These are phyloP conservation scores for Dasysyrphus albostriatus DNA, from an alignment of 2,888 invertebrate species.

Conservation along the genomic window DNA sequence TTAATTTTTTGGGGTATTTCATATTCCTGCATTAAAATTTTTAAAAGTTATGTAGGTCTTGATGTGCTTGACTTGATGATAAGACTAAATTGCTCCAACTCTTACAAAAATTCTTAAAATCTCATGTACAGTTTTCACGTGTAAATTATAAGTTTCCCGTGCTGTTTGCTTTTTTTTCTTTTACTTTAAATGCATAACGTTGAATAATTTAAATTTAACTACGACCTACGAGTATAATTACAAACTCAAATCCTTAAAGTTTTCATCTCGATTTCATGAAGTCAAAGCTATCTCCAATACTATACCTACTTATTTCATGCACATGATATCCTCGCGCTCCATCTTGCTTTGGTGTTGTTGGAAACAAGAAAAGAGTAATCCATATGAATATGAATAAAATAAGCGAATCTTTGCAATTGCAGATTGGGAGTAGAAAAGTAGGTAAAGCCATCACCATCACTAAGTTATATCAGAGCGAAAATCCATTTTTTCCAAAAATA, in stretches of 20 bases:
- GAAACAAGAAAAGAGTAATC: slow-evolving; percentile 10
- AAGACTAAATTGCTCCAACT: too few relatives aligned
- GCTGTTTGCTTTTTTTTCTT: too few relatives aligned
- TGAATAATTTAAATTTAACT: too few relatives aligned
- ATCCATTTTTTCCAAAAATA: slow-evolving; percentile 47
- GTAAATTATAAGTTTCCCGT: too few relatives aligned
- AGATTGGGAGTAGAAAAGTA: slow-evolving; percentile 10
- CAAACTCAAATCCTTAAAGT: background rate
- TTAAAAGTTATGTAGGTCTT: too few relatives aligned
- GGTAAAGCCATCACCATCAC: background rate
- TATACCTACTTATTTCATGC: background rate
- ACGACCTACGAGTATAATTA: too few relatives aligned
- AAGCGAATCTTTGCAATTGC: slow-evolving; percentile 43
- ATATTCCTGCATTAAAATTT: too few relatives aligned
- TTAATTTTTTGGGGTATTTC: too few relatives aligned
- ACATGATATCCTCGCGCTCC: background rate
- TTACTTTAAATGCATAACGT: too few relatives aligned
- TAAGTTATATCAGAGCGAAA: slow-evolving; percentile 28
- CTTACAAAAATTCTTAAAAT: too few relatives aligned
- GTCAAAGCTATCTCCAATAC: background rate
- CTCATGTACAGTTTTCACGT: too few relatives aligned
- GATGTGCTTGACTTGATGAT: too few relatives aligned
- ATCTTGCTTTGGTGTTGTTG: background rate
- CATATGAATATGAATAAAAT: slow-evolving; percentile 50
- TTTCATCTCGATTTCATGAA: slow-evolving; percentile 6